Evolutionary conservation across 2,888 invertebrate genomes (phyloP).

Genomic region (Drosophila kuntzei): DNA sequence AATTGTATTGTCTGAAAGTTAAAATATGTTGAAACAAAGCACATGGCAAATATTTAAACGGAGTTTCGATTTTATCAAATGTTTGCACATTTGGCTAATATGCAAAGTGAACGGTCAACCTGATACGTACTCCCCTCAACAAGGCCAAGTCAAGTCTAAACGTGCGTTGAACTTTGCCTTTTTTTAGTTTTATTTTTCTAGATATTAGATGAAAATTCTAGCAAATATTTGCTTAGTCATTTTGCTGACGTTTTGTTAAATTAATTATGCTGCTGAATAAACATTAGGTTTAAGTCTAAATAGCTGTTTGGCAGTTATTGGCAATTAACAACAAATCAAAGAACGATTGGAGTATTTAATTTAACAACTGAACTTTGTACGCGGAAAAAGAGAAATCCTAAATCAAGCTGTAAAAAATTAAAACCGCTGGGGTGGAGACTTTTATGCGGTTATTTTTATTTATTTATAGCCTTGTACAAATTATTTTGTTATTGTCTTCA

Average conservation of each 20-base stretch:
- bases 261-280: constrained; percentile 67
- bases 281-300: constrained; percentile 36
- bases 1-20: not conserved
- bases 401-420: constrained; percentile 4
- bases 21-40: not conserved
- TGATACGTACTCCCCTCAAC: constrained; percentile 10
- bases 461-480: constrained; percentile 17
- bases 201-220: constrained; percentile 29
- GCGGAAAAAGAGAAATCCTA: constrained; percentile 57
- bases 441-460: constrained; percentile 21
- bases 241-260: constrained; percentile 41
- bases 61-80: constrained; percentile 28
- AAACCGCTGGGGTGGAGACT: not conserved
- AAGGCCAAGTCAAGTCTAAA: constrained; percentile 59
- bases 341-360: not conserved
- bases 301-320: constrained; percentile 24
- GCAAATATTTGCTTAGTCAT: constrained; percentile 66
- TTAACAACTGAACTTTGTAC: constrained; percentile 40
- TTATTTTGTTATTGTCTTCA: constrained; percentile 3
- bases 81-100: constrained; percentile 25
- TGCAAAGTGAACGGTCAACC: constrained; percentile 27
- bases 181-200: constrained; percentile 5
- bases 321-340: constrained; percentile 38
- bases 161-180: constrained; percentile 69
- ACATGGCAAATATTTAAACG: constrained; percentile 37